Base-by-base conservation (phyloP, 2,888 invertebrate genomes). In the Vannuccia rotundouncinata region DNA sequence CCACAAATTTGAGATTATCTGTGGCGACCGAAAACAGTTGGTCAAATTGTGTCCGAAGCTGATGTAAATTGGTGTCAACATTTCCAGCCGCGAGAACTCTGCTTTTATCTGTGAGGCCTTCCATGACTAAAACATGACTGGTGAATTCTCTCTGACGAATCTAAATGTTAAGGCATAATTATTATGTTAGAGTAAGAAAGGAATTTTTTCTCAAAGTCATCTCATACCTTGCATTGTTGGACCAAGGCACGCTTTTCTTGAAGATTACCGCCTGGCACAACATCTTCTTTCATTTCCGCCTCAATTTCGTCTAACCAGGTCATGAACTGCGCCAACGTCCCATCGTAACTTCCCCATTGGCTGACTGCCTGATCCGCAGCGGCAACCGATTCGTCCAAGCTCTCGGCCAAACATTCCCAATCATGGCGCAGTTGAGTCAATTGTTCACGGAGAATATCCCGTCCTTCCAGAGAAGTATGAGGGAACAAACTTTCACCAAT, bases 171-270 rank as follows among this genome's bases (percentile, higher is more conserved):
- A 45, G 10, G 17, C 5, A 45, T 45, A 45, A 45, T 45, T 45
- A 13, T 45, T 45, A 45, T 45, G 45, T n/a, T n/a, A n/a, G n/a
- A n/a, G n/a, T n/a, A n/a, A n/a, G n/a, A n/a, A n/a, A n/a, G n/a
- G n/a, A n/a, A n/a, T n/a, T n/a, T n/a, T n/a, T n/a, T n/a, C n/a
- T n/a, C n/a, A n/a, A n/a, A n/a, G n/a, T n/a, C n/a, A n/a, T n/a
- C n/a, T n/a, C 45, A 45, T 13, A 66, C 66, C 66, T 66, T 66
- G 66, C 66, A 66, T 13, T 13, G 10, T 66, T 66, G 66, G 66
- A 66, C 66, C 66, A 66, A n/a, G 25, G 25, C 66, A 5, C 66
- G 5, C 66, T 66, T 66, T 2, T 66, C 66, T 27, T 66, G 66
- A 13, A 45, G 17, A 45, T 45, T 45, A 17, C 17, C 45, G 5